Evolutionary conservation across 2,113 vertebrate species (phyloP), one percentile per base, ranked within the genome.

Genomic region (Agapornis roseicollis): DNA sequence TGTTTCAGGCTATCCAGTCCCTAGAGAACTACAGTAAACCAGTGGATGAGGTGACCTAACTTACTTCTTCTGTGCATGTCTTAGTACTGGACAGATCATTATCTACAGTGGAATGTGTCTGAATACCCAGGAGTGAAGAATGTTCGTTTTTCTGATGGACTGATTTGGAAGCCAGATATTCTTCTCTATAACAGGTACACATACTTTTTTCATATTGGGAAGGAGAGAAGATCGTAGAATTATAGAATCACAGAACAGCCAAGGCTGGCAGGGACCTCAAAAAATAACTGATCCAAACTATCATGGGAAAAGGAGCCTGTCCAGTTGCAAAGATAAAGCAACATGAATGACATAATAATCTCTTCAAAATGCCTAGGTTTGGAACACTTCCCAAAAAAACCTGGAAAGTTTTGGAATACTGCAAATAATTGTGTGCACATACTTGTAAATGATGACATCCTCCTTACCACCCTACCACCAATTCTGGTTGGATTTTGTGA

Each of bases 91-190:
- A 97, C 97, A 85, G 99, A 99, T 96, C 93, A 98, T 93, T 99
- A 98, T 78, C 98, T 99, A 12, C 98, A 98, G 74, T 99, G 99
- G 99, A 98, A 99, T 15, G 17, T 95, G 78, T 98, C 98, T 5
- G 98, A 99, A 1, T 99, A 99, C 89, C 98, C 99, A 0, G 99
- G 99, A 15, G 98, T 99, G 96, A 98, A 98, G 96, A 98, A 96
- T 3, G 97, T 99, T 37, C 98, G 99, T 83, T 99, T 99, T 96
- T 99, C 99, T 13, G 98, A 98, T 95, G 97, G 98, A 66, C 98
- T 98, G 78, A 98, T 99, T 84, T 99, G 99, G 99, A 99, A 99
- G 89, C 99, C 99, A 19, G 99, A 99, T 97, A 99, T 99, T 93
- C 98, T 99, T 82, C 99, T 99, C 28, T 99, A 99, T 72, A 99